Evolutionary conservation across 2,113 vertebrate species (phyloP), one percentile per base, ranked within the genome.

Genomic region (Eolophus roseicapilla): DNA sequence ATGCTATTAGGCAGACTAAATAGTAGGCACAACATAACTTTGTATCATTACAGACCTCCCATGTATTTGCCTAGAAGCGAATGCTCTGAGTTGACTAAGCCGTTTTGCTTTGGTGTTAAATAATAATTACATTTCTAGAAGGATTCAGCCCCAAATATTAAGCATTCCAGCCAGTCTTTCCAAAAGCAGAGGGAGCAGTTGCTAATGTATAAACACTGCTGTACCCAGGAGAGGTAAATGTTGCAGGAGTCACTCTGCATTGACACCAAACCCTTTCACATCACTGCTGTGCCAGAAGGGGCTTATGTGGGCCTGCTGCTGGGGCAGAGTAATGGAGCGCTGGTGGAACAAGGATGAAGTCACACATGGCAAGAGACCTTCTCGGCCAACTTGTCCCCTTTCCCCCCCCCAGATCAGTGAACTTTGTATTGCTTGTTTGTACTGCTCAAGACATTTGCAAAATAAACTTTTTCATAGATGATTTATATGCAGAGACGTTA

Each of bases 401-500:
- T 15, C 68, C 23, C 16, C 18, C 18, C 13, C n/a, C 39, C 24
- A 35, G 53, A 79, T 67, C 89, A 69, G 49, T 96, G 88, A 97
- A 92, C 91, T 93, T 95, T 93, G 81, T 93, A 49, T 93, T 90
- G 67, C 82, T 94, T 97, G 82, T 94, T 96, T 93, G 86, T 75
- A 73, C 89, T 63, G 77, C 82, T 96, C 80, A 65, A 89, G 92
- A 82, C 44, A 11, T 87, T 60, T 81, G 85, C 88, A 96, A 97
- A 95, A 96, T 85, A 91, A 86, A 88, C 82, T 53, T 93, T 89
- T 93, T 93, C 64, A 90, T 39, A 88, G 70, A 82, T 92, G 80
- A 96, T 95, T 96, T 96, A 79, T 94, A 93, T 55, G 52, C 82
- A 92, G 84, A 94, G 91, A 94, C 92, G 65, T 89, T 92, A 89